These are phyloP conservation scores for Drosophila dunni DNA, from an alignment of 1,140 invertebrate genomes.

Conservation along the genomic window DNA sequence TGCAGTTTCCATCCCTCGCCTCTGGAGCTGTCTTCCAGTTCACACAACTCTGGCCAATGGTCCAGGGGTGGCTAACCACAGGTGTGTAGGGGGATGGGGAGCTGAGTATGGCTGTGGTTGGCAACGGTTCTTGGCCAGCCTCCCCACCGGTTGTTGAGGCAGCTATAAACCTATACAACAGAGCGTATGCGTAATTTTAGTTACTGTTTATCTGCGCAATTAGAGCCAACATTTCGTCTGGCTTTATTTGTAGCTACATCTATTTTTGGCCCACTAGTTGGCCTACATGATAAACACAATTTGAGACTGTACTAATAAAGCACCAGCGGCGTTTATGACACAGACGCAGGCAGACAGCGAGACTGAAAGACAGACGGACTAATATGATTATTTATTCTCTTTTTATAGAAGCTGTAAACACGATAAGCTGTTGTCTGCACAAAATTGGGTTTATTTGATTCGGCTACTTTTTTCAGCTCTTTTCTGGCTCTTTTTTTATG, in stretches of 20 bases:
- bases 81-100: neutral
- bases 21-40: slow-evolving; percentile 73
- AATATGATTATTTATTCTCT: slow-evolving; percentile 8
- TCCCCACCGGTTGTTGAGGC: neutral
- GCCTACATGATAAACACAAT: slow-evolving; percentile 32
- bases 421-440: slow-evolving; percentile 15
- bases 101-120: neutral
- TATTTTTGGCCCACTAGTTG: slow-evolving; percentile 19
- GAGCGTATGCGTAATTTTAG: slow-evolving; percentile 13
- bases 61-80: neutral
- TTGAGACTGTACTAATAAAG: neutral
- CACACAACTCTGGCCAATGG: slow-evolving; percentile 44
- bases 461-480: neutral
- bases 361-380: neutral
- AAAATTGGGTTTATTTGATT: slow-evolving; percentile 11
- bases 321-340: slow-evolving; percentile 1
- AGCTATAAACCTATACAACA: neutral
- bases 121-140: neutral
- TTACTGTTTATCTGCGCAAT: slow-evolving; percentile 27
- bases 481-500: neutral
- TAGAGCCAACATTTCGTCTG: slow-evolving; percentile 10
- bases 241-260: neutral
- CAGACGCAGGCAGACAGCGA: neutral
- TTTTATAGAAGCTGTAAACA: slow-evolving; percentile 7
- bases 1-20: slow-evolving; percentile 69